Evolutionary conservation across 2,888 invertebrate species (phyloP).

Genomic region (Phania funesta): DNA sequence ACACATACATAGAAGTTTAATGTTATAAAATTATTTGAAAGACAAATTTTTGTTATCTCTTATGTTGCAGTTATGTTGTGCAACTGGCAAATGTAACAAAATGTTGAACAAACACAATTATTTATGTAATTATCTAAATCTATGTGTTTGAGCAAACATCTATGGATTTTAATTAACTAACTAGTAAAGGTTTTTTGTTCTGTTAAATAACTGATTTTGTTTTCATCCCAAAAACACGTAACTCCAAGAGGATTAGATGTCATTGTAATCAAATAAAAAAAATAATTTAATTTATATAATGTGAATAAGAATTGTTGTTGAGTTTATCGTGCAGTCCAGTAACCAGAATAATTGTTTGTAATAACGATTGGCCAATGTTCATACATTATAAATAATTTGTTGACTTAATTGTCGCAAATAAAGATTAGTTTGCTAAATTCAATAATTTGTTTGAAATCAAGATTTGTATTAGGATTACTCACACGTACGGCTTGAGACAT

Average conservation of each 20-base stretch:
- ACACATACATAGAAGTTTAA: neutral
- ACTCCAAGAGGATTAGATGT: neutral
- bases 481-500: neutral
- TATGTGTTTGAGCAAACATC: neutral
- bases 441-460: no score
- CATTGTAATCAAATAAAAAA: slow-evolving; percentile 2
- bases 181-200: neutral
- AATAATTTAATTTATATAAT: neutral
- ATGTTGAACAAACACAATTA: slow-evolving; percentile 16
- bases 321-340: neutral
- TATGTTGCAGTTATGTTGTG: slow-evolving; percentile 29
- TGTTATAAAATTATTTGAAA: neutral
- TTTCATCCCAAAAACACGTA: neutral
- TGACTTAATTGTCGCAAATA: neutral
- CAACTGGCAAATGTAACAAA: neutral
- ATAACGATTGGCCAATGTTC: neutral
- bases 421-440: slow-evolving; percentile 10
- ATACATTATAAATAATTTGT: neutral
- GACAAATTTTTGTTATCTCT: slow-evolving; percentile 37
- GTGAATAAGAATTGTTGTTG: neutral
- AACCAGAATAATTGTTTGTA: neutral
- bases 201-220: neutral
- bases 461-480: no score
- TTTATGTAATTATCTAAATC: neutral
- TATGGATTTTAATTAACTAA: slow-evolving; percentile 1